Base-by-base conservation (phyloP, 2,797 vertebrate species). In the Gymnoscopelus braueri region DNA sequence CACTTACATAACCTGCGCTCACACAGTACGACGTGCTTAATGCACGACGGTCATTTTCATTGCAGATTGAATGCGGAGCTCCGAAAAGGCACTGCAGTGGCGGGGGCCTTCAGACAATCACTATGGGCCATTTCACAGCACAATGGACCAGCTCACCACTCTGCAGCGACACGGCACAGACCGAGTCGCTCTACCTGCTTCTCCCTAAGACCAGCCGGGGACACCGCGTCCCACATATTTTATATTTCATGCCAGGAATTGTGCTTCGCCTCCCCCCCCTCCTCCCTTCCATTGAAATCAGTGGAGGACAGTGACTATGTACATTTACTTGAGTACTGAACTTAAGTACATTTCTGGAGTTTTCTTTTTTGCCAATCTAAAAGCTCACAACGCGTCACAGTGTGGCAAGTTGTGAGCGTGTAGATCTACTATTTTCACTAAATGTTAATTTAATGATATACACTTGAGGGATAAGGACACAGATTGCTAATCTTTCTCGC, bases 161-260 rank as follows among this genome's bases (percentile, higher is more conserved):
- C 82, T 85, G 84, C 60, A 1, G 80, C n/a, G 32, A 59, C 9
- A 29, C 10, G 80, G 83, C 69, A 86, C 81, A 78, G 73, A 70
- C 56, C 69, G 54, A 73, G 44, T 71, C 29, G 66, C 69, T 47
- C 71, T 77, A 75, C 39, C 39, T 44, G 39, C 39, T 44, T 44
- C 39, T 74, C 82, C 69, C 71, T 74, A 76, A 76, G 73, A 71
- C 65, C 66, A 79, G 64, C 71, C 67, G 69, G 77, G 84, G 77
- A 87, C 82, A 77, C 71, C 15, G 15, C 85, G 78, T 78, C 86
- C 85, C 75, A 82, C 75, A 84, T 70, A 77, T 71, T 81, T 83
- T 60, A 66, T 29, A 11, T 29, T 57, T 67, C 19, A 83, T 19
- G 19, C 19, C 19, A 82, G 79, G 79, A 13, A 77, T 60, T 35